Evolutionary conservation across 2,797 vertebrate genomes (phyloP).

Genomic region (Hypotaenidia okinawae): DNA sequence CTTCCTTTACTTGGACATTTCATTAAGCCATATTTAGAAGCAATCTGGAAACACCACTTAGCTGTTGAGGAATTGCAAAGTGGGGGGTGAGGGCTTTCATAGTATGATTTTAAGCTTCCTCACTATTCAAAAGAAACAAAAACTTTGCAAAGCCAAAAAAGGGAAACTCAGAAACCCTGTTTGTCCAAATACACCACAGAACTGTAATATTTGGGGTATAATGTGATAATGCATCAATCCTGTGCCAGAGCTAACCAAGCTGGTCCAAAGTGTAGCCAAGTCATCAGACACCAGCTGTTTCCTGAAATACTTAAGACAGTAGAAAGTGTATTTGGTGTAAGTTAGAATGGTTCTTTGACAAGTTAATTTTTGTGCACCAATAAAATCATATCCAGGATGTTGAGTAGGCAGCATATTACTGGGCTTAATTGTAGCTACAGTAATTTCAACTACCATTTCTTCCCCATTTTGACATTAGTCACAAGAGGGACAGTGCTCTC

Average conservation of each 20-base stretch:
- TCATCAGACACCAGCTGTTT: too few relatives aligned
- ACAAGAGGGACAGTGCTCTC: not conserved
- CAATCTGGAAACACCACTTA: not conserved
- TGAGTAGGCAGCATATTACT: too few relatives aligned
- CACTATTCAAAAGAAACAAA: not conserved
- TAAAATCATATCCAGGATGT: too few relatives aligned
- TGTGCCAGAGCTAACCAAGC: not conserved
- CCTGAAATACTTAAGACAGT: too few relatives aligned
- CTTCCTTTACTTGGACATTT: not conserved
- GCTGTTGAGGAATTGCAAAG: not conserved
- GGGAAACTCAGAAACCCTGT: not conserved
- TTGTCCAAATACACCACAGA: not conserved
- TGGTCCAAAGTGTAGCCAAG: not conserved
- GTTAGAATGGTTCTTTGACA: too few relatives aligned
- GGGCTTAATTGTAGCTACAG: not conserved
- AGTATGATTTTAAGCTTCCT: not conserved
- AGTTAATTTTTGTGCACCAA: too few relatives aligned
- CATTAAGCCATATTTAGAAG: not conserved
- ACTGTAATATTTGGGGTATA: not conserved
- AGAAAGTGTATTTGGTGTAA: too few relatives aligned
- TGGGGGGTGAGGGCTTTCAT: rapidly evolving
- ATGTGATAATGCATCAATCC: not conserved
- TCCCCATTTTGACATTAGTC: not conserved
- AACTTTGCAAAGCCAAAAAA: not conserved
- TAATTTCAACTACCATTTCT: not conserved